Evolutionary conservation across 2,888 invertebrate species (phyloP).

Genomic region (Acleris holmiana): DNA sequence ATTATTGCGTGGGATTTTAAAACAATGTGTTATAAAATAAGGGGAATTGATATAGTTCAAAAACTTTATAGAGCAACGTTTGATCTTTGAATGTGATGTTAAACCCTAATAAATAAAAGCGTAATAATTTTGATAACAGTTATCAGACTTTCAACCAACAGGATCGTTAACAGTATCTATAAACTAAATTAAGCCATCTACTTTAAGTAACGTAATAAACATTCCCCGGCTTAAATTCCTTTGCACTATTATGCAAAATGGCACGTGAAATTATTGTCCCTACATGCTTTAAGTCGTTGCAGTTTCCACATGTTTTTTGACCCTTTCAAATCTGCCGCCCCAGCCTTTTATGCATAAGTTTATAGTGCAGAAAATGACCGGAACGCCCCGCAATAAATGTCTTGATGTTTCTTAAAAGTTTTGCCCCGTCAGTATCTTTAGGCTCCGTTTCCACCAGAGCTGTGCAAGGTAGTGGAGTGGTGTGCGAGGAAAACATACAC

Average conservation of each 20-base stretch:
- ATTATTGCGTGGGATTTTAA: too few species aligned
- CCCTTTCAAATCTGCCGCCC: conserved; percentile 21
- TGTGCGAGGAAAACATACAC: too few species aligned
- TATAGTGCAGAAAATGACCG: conserved; percentile 34
- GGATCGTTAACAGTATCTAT: not conserved
- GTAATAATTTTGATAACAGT: not conserved
- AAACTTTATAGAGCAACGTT: too few species aligned
- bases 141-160: not conserved
- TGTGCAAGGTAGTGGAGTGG: too few species aligned
- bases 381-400: conserved; percentile 30
- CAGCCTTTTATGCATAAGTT: conserved; percentile 28
- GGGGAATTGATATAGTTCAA: too few species aligned
- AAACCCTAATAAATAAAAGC: too few species aligned
- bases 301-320: conserved; percentile 22
- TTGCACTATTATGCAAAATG: conserved; percentile 20
- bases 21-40: too few species aligned
- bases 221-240: conserved; percentile 7
- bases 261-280: conserved; percentile 24
- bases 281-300: conserved; percentile 22
- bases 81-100: too few species aligned
- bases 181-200: conserved; percentile 15
- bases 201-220: not conserved
- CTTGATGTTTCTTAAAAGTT: conserved; percentile 18
- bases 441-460: too few species aligned
- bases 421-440: conserved; percentile 3